Evolutionary conservation across 2,797 vertebrate genomes (phyloP), one percentile per base, ranked within the genome.

Genomic region (Pygocentrus nattereri): DNA sequence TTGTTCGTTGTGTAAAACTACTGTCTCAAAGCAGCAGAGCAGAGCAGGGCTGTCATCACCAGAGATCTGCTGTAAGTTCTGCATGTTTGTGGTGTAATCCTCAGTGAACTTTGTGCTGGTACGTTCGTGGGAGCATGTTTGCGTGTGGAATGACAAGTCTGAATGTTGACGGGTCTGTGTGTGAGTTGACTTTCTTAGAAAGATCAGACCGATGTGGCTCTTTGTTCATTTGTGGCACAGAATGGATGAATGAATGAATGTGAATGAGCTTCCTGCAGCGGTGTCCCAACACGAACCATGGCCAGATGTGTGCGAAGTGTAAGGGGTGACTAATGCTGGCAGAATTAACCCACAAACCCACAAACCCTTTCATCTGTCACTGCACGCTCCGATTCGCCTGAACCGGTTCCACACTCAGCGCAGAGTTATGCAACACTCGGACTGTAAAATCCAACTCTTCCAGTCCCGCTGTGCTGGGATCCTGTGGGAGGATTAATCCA

Each of bases 201-300:
- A 49, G 30, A 83, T 81, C 70, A 59, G 52, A 76, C 78, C 83
- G 80, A 87, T 85, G 82, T 86, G 80, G 77, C 77, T 74, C 23
- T 30, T 79, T 65, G 64, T 85, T 78, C 44, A 25, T 74, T 86
- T 65, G 54, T 52, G 25, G 69, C 6, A 11, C 64, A 67, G 54
- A 52, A 69, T 84, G 64, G 68, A 82, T 50, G 74, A 13, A 12
- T 8, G 41, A 44, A 11, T 8, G 41, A 11, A 10, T 10, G 41
- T 8, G 41, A 11, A 10, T 10, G 41, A 44, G 12, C 79, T 80
- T 61, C 44, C 44, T 13, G 59, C 41, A 16, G 18, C 25, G 67
- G 38, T 54, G 81, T 86, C 58, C 56, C 84, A 65, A 88, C 64
- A 69, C 52, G 68, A 82, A 82, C 76, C 75, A 84, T 68, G 77